Evolutionary conservation across 2,113 vertebrate genomes (phyloP).

Genomic region (Camelus dromedarius): DNA sequence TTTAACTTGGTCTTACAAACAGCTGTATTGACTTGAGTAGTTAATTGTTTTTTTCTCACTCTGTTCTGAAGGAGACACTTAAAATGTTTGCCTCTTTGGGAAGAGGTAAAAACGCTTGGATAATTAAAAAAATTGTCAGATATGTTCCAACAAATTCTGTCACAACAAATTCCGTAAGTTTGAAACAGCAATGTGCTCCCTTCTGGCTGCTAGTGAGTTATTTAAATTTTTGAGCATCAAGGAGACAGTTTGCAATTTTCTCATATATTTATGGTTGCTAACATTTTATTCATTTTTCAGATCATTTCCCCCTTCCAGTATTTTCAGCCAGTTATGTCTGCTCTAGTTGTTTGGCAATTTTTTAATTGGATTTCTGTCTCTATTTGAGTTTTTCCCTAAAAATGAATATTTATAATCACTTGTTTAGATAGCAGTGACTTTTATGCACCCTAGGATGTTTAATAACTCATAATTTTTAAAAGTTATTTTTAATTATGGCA

Average conservation of each 20-base stretch:
- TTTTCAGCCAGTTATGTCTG: not conserved
- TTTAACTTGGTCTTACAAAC: not conserved
- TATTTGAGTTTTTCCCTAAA: not conserved
- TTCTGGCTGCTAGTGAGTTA: not conserved
- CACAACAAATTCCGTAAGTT: not conserved
- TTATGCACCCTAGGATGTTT: not conserved
- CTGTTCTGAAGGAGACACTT: not conserved
- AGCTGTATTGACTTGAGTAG: not conserved
- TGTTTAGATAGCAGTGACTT: not conserved
- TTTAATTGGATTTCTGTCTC: constrained; percentile 31
- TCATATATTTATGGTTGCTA: not conserved
- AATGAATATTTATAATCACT: not conserved
- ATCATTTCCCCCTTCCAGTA: not conserved
- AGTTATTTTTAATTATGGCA: not conserved
- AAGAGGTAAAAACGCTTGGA: not conserved
- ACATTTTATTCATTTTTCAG: not conserved
- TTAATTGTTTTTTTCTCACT: not conserved
- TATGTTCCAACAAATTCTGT: not conserved
- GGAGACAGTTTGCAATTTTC: not conserved
- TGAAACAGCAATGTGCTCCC: not conserved
- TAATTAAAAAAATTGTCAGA: constrained; percentile 36
- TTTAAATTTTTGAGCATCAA: constrained; percentile 13
- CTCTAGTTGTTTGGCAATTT: not conserved
- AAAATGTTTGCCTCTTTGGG: not conserved
- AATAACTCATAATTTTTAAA: not conserved